Conservation (phyloP, 37 sponge, comb jelly and placozoan species). For the Axinella damicornis region DNA sequence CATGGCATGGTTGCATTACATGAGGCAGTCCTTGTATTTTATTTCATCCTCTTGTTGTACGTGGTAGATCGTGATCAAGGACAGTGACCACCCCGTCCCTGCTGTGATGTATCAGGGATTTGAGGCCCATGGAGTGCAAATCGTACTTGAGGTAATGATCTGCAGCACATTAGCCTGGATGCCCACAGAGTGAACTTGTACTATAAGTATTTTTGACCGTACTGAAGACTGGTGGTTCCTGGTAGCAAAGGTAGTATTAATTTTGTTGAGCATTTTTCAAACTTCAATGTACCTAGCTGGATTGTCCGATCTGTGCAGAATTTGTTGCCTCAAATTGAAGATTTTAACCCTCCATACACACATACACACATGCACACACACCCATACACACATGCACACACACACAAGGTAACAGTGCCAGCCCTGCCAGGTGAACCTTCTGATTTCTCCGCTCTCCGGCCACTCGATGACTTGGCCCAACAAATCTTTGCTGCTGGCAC, state of each 20-base stretch:
- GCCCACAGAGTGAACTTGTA: no score
- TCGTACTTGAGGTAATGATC: constrained; percentile 29
- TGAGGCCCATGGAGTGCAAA: constrained; percentile 25
- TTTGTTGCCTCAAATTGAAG: background rate
- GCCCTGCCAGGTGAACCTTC: background rate
- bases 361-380: background rate
- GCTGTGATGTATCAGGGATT: constrained; percentile 42
- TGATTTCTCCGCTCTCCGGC: constrained; percentile 3
- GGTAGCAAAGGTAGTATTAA: no score
- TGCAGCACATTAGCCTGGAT: background rate
- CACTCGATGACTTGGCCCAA: constrained; percentile 23
- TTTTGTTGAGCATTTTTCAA: no score
- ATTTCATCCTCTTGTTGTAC: background rate
- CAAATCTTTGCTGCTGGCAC: constrained; percentile 40
- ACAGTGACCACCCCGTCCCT: constrained; percentile 28
- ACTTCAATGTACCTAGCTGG: no score
- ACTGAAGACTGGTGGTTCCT: no score
- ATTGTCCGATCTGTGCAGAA: no score
- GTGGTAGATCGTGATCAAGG: constrained; percentile 41
- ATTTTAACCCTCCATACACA: no score
- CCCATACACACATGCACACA: no score
- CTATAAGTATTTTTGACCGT: no score
- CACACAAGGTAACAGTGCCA: background rate
- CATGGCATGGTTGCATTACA: no score
- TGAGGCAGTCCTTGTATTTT: background rate